These are phyloP conservation scores for Premnoplex brunnescens DNA, from an alignment of 2,797 vertebrate genomes.

Conservation along the genomic window DNA sequence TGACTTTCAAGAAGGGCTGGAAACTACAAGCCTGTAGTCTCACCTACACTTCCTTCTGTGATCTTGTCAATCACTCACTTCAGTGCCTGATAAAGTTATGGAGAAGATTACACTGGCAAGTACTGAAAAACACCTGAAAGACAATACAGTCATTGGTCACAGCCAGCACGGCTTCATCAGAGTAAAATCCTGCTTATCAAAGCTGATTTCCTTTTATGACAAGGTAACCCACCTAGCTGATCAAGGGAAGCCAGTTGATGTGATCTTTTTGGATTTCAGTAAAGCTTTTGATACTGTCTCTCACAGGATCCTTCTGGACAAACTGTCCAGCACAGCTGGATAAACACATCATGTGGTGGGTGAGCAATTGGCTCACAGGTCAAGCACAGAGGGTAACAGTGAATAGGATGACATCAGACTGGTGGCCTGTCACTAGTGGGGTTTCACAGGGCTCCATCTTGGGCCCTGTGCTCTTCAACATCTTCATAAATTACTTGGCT, in stretches of 20 bases:
- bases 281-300: not conserved
- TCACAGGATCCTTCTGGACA: not conserved
- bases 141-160: not conserved
- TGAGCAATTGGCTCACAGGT: not conserved
- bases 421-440: not conserved
- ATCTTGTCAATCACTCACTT: not conserved
- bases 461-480: accelerated
- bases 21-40: not conserved
- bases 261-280: not conserved
- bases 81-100: not conserved
- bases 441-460: not conserved
- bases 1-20: not conserved
- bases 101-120: not conserved
- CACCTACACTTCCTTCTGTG: not conserved
- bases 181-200: not conserved
- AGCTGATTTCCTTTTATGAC: not conserved
- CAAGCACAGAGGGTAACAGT: not conserved
- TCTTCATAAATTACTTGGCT: not conserved
- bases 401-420: not conserved
- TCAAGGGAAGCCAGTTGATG: not conserved
- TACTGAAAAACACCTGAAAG: not conserved
- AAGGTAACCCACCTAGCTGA: not conserved
- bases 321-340: not conserved
- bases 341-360: accelerated
- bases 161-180: not conserved